A percentile compares a stretch with the other conserved stretches of the same genome.
These are phyloP conservation scores for Leptogaster cylindrica DNA, from an alignment of 2,888 invertebrate species.

Conservation along the genomic window DNA sequence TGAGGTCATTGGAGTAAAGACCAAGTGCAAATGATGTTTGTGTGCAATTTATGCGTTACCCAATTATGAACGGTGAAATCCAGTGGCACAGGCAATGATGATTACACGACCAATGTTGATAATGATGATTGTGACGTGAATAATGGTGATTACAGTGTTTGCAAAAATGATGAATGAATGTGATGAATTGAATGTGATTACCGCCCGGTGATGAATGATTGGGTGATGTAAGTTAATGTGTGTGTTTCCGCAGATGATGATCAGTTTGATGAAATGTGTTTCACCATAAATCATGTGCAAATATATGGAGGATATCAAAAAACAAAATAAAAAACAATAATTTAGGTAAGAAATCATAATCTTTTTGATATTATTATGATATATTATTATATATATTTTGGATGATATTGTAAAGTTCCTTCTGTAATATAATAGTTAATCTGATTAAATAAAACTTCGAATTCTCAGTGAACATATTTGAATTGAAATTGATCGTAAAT, in stretches of 20 bases:
- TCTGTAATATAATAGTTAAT: neutral
- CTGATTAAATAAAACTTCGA: too few species aligned
- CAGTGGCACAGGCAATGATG: constrained; percentile 4
- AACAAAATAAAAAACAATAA: constrained; percentile 19
- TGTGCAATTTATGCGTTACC: constrained; percentile 16
- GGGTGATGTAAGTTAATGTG: constrained; percentile 22
- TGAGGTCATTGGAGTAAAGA: too few species aligned
- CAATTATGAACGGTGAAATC: constrained; percentile 20
- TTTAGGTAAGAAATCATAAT: too few species aligned
- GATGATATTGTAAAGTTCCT: too few species aligned
- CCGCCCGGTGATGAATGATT: constrained; percentile 14
- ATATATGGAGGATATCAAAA: neutral
- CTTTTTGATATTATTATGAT: too few species aligned
- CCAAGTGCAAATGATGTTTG: constrained; percentile 3
- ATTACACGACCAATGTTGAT: neutral
- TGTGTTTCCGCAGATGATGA: constrained; percentile 17
- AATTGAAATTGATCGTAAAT: too few species aligned
- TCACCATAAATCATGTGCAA: constrained; percentile 18
- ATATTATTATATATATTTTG: too few species aligned
- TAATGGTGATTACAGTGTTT: constrained; percentile 19
- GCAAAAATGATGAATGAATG: constrained; percentile 8
- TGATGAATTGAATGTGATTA: constrained; percentile 28
- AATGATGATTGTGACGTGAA: neutral
- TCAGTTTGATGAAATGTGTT: constrained; percentile 8
- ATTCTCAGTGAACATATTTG: too few species aligned